Evolutionary conservation across 1,140 invertebrate species (phyloP).

Genomic region (Solenopsis fugax): DNA sequence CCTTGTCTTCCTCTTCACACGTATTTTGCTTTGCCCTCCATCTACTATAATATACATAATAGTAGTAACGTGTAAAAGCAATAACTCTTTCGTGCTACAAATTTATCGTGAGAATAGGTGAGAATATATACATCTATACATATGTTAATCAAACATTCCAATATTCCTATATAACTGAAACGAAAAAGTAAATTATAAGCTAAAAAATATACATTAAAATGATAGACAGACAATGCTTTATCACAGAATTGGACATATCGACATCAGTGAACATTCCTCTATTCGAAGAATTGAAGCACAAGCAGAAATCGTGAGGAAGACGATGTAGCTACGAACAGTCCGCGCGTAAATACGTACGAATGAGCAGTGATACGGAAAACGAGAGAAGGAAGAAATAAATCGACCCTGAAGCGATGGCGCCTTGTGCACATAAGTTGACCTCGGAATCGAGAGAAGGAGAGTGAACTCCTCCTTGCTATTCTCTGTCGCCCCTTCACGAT

Average conservation of each 20-base stretch:
- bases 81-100: not conserved
- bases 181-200: not conserved
- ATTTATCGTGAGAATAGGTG: not conserved
- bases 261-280: not conserved
- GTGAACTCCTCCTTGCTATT: constrained; percentile 3
- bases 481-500: constrained; percentile 14
- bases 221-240: not conserved
- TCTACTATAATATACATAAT: not conserved
- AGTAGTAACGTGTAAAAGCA: not conserved
- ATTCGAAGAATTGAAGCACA: not conserved
- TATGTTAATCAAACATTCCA: not conserved
- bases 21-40: not conserved
- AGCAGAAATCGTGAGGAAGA: constrained; percentile 5
- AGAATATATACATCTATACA: not conserved
- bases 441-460: constrained; percentile 34
- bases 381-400: constrained; percentile 58
- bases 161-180: not conserved
- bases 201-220: not conserved
- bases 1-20: constrained; percentile 24
- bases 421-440: constrained; percentile 26
- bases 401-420: constrained; percentile 49
- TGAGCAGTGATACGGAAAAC: constrained; percentile 45
- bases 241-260: not conserved
- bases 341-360: constrained; percentile 19
- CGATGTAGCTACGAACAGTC: not conserved